A percentile compares a stretch with the other conserved stretches of the same genome.
Conservation (phyloP, 2,113 vertebrate species). For the Daboia siamensis region DNA sequence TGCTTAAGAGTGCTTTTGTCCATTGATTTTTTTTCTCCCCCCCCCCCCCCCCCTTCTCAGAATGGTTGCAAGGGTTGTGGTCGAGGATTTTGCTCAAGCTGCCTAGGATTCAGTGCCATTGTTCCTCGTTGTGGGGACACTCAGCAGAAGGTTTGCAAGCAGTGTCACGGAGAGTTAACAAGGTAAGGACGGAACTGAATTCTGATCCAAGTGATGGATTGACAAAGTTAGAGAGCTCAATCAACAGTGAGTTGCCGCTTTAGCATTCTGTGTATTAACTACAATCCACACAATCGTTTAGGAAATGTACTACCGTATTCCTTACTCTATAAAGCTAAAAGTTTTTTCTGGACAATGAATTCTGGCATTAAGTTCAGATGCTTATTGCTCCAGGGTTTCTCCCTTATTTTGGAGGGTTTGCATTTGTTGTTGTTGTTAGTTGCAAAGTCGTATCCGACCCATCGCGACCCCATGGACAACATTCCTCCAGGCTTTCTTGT, state of each 20-base stretch:
- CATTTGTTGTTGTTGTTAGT: not conserved
- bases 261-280: fast-evolving
- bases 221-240: not conserved
- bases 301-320: not conserved
- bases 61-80: conserved; percentile 89
- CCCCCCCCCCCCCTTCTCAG: conserved; percentile 60
- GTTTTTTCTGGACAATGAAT: not conserved
- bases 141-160: conserved; percentile 91
- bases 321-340: not conserved
- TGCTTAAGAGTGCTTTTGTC: not conserved
- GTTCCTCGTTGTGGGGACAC: conserved; percentile 81
- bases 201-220: not conserved
- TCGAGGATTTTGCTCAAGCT: conserved; percentile 84
- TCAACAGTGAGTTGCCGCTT: fast-evolving
- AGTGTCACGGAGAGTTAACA: conserved; percentile 82
- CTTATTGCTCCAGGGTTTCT: not conserved
- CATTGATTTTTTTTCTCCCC: conserved; percentile 28
- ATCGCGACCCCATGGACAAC: too few relatives aligned
- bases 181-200: conserved; percentile 72
- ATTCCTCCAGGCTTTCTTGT: too few relatives aligned
- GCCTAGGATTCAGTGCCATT: conserved; percentile 78
- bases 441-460: too few relatives aligned
- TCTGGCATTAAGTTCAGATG: not conserved
- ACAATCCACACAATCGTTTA: not conserved
- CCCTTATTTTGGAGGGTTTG: not conserved